phyloP scores from a whole-genome alignment of 2,888 invertebrate genomes.

The Phengaris arion region DNA sequence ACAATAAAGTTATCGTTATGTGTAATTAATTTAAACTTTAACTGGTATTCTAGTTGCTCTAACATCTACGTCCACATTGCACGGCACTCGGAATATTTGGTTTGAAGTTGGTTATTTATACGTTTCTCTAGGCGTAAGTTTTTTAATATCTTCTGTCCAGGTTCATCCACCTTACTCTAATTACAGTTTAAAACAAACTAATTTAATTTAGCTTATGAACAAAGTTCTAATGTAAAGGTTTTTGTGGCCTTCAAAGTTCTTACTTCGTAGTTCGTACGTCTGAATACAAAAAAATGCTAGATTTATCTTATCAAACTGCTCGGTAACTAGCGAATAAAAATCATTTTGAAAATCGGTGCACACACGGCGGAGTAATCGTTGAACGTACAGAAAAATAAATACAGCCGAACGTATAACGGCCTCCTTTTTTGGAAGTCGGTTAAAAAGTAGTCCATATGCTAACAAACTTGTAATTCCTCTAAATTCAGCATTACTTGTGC shows the following conservation, averaged over 20 bases:
- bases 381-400: no score
- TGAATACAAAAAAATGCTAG: background rate
- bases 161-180: slow-evolving; percentile 12
- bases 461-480: no score
- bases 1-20: no score
- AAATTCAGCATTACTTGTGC: no score
- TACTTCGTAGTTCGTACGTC: background rate
- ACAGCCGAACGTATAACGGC: no score
- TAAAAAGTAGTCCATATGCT: no score
- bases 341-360: no score
- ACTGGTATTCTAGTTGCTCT: background rate
- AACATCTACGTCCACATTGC: background rate
- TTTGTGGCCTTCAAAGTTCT: background rate
- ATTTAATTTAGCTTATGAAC: slow-evolving; percentile 8
- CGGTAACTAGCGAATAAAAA: no score
- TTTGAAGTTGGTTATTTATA: slow-evolving; percentile 12
- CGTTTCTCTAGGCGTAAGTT: slow-evolving; percentile 12
- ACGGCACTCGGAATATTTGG: background rate
- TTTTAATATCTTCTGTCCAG: slow-evolving; percentile 24
- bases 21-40: background rate
- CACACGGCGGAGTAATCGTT: no score
- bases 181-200: slow-evolving; percentile 15
- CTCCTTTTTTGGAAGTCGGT: no score
- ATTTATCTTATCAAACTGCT: no score
- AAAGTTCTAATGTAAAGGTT: background rate